Percentiles rank a stretch among this genome's conserved stretches.
These are phyloP conservation scores for Porites divaricata DNA, from an alignment of 92 coral and sea anemone species.

Conservation along the genomic window DNA sequence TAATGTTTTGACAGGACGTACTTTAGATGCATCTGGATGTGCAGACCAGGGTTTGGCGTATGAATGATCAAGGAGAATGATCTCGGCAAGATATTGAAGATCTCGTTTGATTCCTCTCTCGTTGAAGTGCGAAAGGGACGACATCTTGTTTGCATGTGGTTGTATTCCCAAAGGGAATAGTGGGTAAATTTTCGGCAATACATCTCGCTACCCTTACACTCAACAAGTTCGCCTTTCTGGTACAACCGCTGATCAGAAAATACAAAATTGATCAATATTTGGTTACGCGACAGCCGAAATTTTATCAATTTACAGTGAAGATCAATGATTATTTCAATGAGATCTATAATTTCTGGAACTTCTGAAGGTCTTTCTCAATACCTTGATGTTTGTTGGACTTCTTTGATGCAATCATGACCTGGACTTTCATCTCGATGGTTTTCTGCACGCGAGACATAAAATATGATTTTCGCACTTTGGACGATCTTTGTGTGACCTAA, in stretches of 20 bases:
- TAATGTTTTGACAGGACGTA: constrained; percentile 88
- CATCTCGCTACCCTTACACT: neutral
- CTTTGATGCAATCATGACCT: neutral
- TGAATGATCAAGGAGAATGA: constrained; percentile 90
- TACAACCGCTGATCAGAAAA: neutral
- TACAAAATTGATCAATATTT: too few species aligned
- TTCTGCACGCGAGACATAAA: too few species aligned
- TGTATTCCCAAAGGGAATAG: constrained; percentile 1
- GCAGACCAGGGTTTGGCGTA: constrained; percentile 99
- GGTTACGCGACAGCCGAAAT: too few species aligned
- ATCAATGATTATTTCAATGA: too few species aligned
- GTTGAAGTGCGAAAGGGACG: constrained; percentile 31
- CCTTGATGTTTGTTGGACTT: neutral
- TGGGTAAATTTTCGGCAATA: constrained; percentile 1
- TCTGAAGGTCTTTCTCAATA: neutral
- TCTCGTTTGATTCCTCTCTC: constrained; percentile 66
- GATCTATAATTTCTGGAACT: neutral
- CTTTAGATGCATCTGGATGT: constrained; percentile 92
- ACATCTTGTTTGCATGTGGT: constrained; percentile 41
- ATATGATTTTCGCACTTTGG: neutral
- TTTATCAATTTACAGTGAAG: too few species aligned
- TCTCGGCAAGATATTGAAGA: constrained; percentile 85
- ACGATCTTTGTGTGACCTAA: neutral
- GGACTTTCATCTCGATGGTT: neutral
- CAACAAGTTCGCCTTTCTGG: neutral